Base-by-base conservation (phyloP, 2,113 vertebrate species). In the Eupsittula cactorum region DNA sequence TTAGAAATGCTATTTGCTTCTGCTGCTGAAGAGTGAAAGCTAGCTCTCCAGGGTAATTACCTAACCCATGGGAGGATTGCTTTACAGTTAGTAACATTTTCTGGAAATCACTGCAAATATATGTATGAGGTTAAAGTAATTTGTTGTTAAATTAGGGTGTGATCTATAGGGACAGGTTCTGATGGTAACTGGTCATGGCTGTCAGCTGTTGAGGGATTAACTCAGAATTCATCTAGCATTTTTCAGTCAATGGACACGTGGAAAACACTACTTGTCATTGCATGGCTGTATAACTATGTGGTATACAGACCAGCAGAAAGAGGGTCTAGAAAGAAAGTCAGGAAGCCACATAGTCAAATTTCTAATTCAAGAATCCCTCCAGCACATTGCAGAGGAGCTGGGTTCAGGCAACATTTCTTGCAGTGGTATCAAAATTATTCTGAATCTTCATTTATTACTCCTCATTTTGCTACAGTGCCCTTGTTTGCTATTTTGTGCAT, bases 21-120 rank as follows among this genome's bases (percentile, higher is more conserved):
- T 0, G 27, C 88, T 88, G 93, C 71, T 92, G 93, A 91, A 88
- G 67, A 95, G 67, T 78, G 86, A 93, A 92, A 93, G 82, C 92
- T 83, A 80, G 35, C 87, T 97, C 92, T 96, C 89, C 84, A 79
- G 91, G 71, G 95, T 95, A 96, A 97, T 97, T 94, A 95, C 78
- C 65, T 70, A 74, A 68, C 65, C 75, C 95, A 94, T 9, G 6
- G 64, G 68, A 75, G 76, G 82, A 88, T 73, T 82, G 49, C 71
- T 92, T 83, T n/a, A 74, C 19, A 10, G 41, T 81, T 92, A 85
- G 50, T 68, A 74, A 23, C 10, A 69, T 71, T 78, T 94, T 94
- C 70, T 85, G 62, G 17, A 69, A 63, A 86, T 63, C 49, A 10
- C 67, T 55, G 31, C 44, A 81, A 82, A 82, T 67, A 59, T 64